A percentile compares a stretch with the other conserved stretches of the same genome.
phyloP scores from a whole-genome alignment of 2,888 invertebrate species.

The Micropterix aruncella region DNA sequence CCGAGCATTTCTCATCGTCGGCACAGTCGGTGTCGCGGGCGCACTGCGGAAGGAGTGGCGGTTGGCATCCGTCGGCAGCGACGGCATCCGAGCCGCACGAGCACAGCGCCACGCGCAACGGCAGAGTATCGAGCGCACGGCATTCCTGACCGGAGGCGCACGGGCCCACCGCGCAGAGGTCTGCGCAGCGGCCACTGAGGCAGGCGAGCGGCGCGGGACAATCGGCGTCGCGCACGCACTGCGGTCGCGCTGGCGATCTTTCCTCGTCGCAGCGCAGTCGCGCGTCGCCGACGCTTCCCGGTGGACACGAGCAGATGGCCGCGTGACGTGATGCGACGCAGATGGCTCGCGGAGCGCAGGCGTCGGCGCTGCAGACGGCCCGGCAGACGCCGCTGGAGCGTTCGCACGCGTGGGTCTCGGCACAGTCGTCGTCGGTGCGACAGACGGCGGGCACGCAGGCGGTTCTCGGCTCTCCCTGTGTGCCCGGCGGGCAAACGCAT shows the following conservation, averaged over 20 bases:
- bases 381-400: constrained; percentile 70
- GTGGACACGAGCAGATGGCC: constrained; percentile 61
- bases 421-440: constrained; percentile 82
- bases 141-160: constrained; percentile 71
- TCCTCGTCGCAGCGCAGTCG: constrained; percentile 49
- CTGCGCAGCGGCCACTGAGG: constrained; percentile 58
- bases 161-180: constrained; percentile 62
- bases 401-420: constrained; percentile 72
- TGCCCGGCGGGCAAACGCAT: constrained; percentile 73
- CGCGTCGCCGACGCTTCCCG: constrained; percentile 67
- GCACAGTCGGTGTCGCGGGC: constrained; percentile 60
- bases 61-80: constrained; percentile 55
- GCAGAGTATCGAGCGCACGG: constrained; percentile 61
- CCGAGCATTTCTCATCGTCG: constrained; percentile 58
- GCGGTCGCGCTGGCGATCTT: constrained; percentile 22
- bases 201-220: constrained; percentile 65
- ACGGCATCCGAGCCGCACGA: constrained; percentile 73
- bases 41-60: constrained; percentile 46
- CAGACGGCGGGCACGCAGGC: constrained; percentile 74
- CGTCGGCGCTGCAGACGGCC: constrained; percentile 68
- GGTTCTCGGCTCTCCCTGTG: constrained; percentile 68
- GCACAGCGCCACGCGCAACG: constrained; percentile 74
- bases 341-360: constrained; percentile 65
- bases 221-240: constrained; percentile 63
- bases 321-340: constrained; percentile 65